Evolutionary conservation across 2,888 invertebrate species (phyloP).

Genomic region (Ctena decussata): DNA sequence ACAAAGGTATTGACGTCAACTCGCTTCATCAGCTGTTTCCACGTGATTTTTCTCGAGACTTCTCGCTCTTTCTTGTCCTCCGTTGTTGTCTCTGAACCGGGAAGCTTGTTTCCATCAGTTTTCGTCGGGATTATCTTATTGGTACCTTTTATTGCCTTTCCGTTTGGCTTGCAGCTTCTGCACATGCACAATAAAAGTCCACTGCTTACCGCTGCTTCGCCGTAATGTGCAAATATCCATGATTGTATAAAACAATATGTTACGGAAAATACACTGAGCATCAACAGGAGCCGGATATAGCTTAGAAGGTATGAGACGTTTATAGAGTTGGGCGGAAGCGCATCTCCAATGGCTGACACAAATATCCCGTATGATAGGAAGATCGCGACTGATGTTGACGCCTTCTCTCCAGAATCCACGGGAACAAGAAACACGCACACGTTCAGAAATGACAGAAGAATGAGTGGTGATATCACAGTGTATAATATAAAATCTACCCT

Average conservation of each 20-base stretch:
- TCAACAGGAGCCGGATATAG: not conserved
- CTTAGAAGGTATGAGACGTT: not conserved
- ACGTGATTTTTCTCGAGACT: not conserved
- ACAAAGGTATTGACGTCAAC: not conserved
- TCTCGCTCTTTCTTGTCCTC: not conserved
- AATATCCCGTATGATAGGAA: slow-evolving; percentile 64
- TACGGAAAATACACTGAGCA: not conserved
- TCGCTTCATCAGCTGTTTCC: not conserved
- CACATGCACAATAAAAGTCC: not conserved
- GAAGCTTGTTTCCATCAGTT: not conserved
- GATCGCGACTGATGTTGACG: slow-evolving; percentile 58
- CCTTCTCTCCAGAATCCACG: slow-evolving; percentile 63
- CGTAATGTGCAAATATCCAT: not conserved
- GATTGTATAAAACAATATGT: not conserved
- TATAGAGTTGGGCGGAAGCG: slow-evolving; percentile 54
- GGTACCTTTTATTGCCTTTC: not conserved
- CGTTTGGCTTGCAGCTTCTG: not conserved
- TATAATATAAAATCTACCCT: slow-evolving; percentile 50
- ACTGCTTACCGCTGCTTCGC: not conserved
- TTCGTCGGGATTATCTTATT: not conserved
- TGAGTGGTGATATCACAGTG: slow-evolving; percentile 52
- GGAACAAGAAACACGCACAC: slow-evolving; percentile 61
- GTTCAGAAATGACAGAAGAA: slow-evolving; percentile 56
- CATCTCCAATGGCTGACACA: slow-evolving; percentile 53
- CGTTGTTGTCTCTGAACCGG: not conserved